Evolutionary conservation across 2,888 invertebrate species (phyloP).

Genomic region (Pseudococcus jackbeardsleyi): DNA sequence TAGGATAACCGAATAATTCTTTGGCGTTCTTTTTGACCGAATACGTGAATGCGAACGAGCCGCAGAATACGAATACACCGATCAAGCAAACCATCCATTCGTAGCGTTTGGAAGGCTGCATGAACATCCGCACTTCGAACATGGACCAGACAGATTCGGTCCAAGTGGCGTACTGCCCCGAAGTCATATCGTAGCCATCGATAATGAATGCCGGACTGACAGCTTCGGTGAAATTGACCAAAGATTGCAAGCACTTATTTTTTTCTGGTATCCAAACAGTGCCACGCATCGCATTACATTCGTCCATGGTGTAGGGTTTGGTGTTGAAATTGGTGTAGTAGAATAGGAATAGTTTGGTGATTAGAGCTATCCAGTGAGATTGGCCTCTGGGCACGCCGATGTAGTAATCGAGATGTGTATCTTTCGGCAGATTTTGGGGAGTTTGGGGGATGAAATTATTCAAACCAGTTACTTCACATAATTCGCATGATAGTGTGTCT

Average conservation of each 20-base stretch:
- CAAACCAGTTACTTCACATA: neutral
- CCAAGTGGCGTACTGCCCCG: constrained; percentile 87
- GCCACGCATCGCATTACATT: neutral
- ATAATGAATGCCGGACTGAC: constrained; percentile 51
- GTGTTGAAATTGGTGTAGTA: neutral
- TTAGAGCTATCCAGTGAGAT: neutral
- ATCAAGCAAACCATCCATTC: constrained; percentile 52
- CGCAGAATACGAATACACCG: constrained; percentile 20
- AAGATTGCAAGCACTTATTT: neutral
- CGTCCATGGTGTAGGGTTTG: neutral
- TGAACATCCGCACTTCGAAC: constrained; percentile 82
- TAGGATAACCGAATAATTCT: constrained; percentile 54
- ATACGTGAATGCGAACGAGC: constrained; percentile 27
- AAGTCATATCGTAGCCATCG: constrained; percentile 82
- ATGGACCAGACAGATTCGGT: constrained; percentile 87
- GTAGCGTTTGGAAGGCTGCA: constrained; percentile 75
- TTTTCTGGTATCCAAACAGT: neutral
- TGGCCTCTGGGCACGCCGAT: constrained; percentile 3
- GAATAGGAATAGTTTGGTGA: neutral
- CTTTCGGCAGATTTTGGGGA: neutral
- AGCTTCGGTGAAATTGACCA: neutral
- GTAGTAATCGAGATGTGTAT: constrained; percentile 21
- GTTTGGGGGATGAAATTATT: neutral
- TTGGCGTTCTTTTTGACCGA: constrained; percentile 39
- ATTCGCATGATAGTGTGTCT: constrained; percentile 35